Evolutionary conservation across 2,888 invertebrate genomes (phyloP).

Genomic region (Germaria angustata): DNA sequence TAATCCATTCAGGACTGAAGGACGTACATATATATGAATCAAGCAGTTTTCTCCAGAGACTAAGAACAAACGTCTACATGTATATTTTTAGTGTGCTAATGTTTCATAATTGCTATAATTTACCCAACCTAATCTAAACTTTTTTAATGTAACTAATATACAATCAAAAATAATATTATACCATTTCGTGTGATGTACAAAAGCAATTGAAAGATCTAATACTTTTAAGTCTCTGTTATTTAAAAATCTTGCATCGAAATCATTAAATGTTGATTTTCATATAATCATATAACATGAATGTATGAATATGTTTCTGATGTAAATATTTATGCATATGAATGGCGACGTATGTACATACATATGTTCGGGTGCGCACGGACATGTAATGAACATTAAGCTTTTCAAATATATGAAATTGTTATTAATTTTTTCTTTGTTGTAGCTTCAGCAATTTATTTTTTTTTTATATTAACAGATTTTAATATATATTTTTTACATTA

Average conservation of each 20-base stretch:
- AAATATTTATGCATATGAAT: constrained; percentile 39
- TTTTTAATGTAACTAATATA: too few relatives aligned
- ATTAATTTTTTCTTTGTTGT: constrained; percentile 6
- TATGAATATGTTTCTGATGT: constrained; percentile 30
- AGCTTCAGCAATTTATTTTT: background rate
- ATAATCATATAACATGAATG: constrained; percentile 37
- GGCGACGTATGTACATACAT: background rate
- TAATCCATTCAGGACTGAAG: too few relatives aligned
- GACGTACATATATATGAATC: too few relatives aligned
- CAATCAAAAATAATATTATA: too few relatives aligned
- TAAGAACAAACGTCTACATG: too few relatives aligned
- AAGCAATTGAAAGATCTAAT: background rate
- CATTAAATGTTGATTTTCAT: constrained; percentile 53
- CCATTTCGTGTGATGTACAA: too few relatives aligned
- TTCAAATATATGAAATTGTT: constrained; percentile 55
- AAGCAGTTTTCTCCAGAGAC: too few relatives aligned
- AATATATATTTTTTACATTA: constrained; percentile 26
- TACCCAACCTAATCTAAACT: too few relatives aligned
- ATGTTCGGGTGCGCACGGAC: constrained; percentile 11
- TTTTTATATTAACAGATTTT: constrained; percentile 54
- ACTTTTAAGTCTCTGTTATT: background rate
- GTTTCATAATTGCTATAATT: too few relatives aligned
- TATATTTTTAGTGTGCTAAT: too few relatives aligned
- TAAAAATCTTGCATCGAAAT: constrained; percentile 12
- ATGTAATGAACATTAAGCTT: constrained; percentile 53